Evolutionary conservation across 2,888 invertebrate species (phyloP), one percentile per base, ranked within the genome.

Genomic region (Phanerotoma sp.): DNA sequence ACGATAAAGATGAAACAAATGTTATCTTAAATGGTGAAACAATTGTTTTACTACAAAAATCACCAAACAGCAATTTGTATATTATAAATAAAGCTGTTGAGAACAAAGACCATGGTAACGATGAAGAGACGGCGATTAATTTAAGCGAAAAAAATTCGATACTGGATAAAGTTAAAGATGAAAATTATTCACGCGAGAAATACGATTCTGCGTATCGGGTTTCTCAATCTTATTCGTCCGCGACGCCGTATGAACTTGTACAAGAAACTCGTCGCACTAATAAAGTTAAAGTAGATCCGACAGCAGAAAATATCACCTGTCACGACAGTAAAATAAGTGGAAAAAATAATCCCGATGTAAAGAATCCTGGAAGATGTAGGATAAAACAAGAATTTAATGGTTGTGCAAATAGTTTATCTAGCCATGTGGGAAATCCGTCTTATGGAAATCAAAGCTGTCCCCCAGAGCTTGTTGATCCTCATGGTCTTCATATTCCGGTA

Each of bases 21-120:
- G 75, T 74, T 11, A 77, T 77, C 50, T 54, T 77, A 1, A 75
- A 72, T 41, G 77, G 77, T 0, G 77, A 77, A 44, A 76, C 77
- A 0, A 68, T 77, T 5, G 68, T 75, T 15, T 51, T 77, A 3
- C 40, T 72, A 21, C 73, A 71, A 56, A 77, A 76, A 37, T 74
- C 75, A 3, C 77, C 75, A 0, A 74, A 77, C 54, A 76, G 77
- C 38, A 76, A 77, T 62, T 58, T 76, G 9, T 77, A 75, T 54
- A 74, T 76, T 3, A 77, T 77, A 32, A 77, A 77, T 53, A 77
- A 77, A 58, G 76, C 77, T 0, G 67, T 69, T 0, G 74, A 73
- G 22, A 72, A 66, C 46, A 53, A 55, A 7, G 62, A 62, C 44
- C 57, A 56, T 38, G 64, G 37, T 3, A 68, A 66, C 5, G 72